Conservation (phyloP, 2,113 vertebrate species). For the Brachyistius frenatus region DNA sequence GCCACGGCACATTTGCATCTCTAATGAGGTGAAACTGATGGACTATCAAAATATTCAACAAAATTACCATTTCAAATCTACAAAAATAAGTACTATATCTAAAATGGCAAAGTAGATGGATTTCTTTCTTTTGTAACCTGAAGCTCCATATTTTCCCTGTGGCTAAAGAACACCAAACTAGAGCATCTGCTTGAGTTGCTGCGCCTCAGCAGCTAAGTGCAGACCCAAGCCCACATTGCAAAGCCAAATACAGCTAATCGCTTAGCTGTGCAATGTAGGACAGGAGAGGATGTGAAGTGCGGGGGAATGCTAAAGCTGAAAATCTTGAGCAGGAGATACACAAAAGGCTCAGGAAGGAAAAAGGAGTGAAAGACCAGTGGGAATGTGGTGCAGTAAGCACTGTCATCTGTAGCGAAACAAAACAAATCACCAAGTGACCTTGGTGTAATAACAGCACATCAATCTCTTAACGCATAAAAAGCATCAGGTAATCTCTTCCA, state of each 20-base stretch:
- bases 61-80: conserved; percentile 31
- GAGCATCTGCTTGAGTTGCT: conserved; percentile 17
- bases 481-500: background rate
- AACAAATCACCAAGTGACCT: conserved; percentile 9
- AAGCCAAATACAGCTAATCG: conserved; percentile 57
- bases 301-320: conserved; percentile 43
- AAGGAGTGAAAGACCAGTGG: background rate
- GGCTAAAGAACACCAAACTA: background rate
- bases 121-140: conserved; percentile 5
- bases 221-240: conserved; percentile 40
- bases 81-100: background rate
- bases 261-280: conserved; percentile 55
- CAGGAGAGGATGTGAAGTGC: conserved; percentile 41
- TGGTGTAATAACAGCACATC: background rate
- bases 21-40: conserved; percentile 35
- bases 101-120: background rate
- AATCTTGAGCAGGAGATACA: conserved; percentile 41
- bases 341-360: background rate
- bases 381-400: background rate
- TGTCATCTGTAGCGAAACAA: conserved; percentile 24
- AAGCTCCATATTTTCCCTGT: conserved; percentile 5
- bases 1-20: conserved; percentile 28
- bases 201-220: conserved; percentile 26
- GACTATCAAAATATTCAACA: background rate
- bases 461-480: background rate